A percentile compares a stretch with the other conserved stretches of the same genome.
phyloP scores from a whole-genome alignment of 2,797 vertebrate species.

The Sternarchorhynchus goeldii region DNA sequence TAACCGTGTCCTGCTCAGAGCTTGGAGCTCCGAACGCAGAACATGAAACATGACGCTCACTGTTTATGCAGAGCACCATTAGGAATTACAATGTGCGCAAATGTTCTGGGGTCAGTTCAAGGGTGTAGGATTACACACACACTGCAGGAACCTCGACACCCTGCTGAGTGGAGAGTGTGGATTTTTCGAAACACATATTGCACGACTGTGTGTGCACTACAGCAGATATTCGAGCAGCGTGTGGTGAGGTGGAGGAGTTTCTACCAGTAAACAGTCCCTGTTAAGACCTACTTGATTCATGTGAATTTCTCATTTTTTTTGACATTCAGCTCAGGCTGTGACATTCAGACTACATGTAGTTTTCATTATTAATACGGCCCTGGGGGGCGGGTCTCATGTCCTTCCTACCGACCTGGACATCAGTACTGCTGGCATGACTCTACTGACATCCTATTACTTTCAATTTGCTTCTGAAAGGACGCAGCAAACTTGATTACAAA shows the following conservation, averaged over 20 bases:
- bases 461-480: constrained; percentile 41
- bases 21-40: no score
- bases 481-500: constrained; percentile 42
- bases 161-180: no score
- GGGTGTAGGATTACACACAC: no score
- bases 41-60: background rate
- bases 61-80: constrained; percentile 2
- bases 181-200: no score
- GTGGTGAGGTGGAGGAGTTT: no score
- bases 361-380: constrained; percentile 18
- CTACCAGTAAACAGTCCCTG: background rate
- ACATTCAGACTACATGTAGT: background rate
- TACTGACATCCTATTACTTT: constrained; percentile 43
- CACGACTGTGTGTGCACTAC: background rate
- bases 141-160: no score
- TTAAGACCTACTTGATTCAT: background rate
- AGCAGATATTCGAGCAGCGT: no score
- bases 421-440: background rate
- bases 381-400: background rate
- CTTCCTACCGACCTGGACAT: background rate
- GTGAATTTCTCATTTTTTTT: background rate
- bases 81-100: background rate
- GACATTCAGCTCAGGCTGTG: background rate
- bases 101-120: no score
- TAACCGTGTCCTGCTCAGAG: no score